These are phyloP conservation scores for Tenthredo scrophulariae DNA, from an alignment of 2,888 invertebrate genomes.

Conservation along the genomic window DNA sequence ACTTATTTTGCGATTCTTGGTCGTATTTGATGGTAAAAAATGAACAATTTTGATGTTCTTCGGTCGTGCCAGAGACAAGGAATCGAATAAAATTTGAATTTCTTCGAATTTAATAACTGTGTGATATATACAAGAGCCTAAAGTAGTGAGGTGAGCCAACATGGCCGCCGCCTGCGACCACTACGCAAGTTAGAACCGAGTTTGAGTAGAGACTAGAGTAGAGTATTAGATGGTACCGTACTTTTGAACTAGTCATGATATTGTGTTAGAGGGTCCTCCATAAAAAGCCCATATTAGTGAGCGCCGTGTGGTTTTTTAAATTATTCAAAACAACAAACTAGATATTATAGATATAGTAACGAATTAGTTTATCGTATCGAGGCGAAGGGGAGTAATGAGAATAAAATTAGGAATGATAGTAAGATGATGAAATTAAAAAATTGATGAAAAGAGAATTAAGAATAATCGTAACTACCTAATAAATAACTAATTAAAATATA, in stretches of 20 bases:
- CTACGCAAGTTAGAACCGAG: background rate
- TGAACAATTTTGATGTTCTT: background rate
- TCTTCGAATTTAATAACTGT: background rate
- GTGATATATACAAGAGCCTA: background rate
- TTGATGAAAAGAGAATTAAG: constrained; percentile 55
- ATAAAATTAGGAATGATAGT: constrained; percentile 45
- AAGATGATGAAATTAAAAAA: background rate
- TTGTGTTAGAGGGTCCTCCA: constrained; percentile 66
- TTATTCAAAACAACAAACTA: constrained; percentile 58
- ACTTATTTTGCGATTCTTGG: background rate
- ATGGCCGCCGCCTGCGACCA: background rate
- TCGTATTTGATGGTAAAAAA: background rate
- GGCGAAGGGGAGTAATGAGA: background rate
- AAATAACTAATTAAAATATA: constrained; percentile 28
- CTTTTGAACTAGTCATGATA: constrained; percentile 74
- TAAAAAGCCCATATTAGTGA: constrained; percentile 6
- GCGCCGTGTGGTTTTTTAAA: constrained; percentile 57
- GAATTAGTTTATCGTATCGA: constrained; percentile 53
- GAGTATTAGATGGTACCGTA: constrained; percentile 49
- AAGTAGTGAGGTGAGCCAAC: constrained; percentile 8
- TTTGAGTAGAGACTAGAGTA: background rate
- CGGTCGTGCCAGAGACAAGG: background rate
- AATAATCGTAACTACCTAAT: constrained; percentile 49
- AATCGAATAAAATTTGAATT: background rate
- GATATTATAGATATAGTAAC: constrained; percentile 65